Conservation (phyloP, 2,888 invertebrate genomes). For the Lampropteryx suffumata region DNA sequence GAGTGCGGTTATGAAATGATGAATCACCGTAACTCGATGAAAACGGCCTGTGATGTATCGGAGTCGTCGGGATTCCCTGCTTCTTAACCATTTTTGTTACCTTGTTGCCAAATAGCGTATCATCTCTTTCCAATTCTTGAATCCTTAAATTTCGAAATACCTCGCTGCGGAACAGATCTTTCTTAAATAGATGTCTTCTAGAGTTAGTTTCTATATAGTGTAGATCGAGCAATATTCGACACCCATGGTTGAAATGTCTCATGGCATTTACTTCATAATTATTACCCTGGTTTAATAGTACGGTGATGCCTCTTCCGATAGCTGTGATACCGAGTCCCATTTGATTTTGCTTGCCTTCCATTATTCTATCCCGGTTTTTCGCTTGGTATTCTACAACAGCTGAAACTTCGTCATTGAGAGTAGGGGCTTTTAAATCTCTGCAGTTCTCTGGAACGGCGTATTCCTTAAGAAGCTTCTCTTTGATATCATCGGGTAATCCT, state of each 20-base stretch:
- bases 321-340: slow-evolving; percentile 20
- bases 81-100: slow-evolving; percentile 11
- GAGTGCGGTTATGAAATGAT: neutral
- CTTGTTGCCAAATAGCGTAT: slow-evolving; percentile 18
- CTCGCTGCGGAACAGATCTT: slow-evolving; percentile 9
- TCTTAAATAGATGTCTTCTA: slow-evolving; percentile 10
- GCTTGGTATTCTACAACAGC: neutral
- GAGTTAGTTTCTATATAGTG: slow-evolving; percentile 3
- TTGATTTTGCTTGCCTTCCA: slow-evolving; percentile 18
- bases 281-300: slow-evolving; percentile 8
- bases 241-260: slow-evolving; percentile 15
- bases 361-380: slow-evolving; percentile 5
- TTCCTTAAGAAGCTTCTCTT: slow-evolving; percentile 12
- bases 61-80: slow-evolving; percentile 8
- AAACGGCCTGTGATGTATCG: neutral
- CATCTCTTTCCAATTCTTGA: slow-evolving; percentile 12
- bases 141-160: slow-evolving; percentile 16
- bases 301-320: slow-evolving; percentile 14
- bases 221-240: slow-evolving; percentile 14
- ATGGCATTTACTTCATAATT: slow-evolving; percentile 13
- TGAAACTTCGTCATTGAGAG: slow-evolving; percentile 15
- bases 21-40: slow-evolving; percentile 1
- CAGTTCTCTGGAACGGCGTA: slow-evolving; percentile 20
- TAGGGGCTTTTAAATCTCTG: slow-evolving; percentile 17
- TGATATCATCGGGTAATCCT: slow-evolving; percentile 2